Conservation (phyloP, 2,113 vertebrate species). For the Nanorana parkeri region DNA sequence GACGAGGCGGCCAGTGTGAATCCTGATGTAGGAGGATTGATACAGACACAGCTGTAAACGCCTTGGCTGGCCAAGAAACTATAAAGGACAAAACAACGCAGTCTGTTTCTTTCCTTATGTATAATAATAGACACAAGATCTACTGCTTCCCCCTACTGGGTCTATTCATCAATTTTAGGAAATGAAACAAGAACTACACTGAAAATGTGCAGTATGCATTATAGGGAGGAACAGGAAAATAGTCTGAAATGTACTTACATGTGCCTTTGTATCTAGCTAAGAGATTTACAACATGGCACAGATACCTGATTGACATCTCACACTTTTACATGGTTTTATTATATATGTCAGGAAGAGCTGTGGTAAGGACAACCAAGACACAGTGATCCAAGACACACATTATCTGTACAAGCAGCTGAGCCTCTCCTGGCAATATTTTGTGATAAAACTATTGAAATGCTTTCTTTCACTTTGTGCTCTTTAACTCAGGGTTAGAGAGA, state of each 20-base stretch:
- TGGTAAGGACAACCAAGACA: no score
- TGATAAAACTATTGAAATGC: no score
- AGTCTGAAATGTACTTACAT: not conserved
- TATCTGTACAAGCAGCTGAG: no score
- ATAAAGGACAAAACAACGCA: not conserved
- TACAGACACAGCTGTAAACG: not conserved
- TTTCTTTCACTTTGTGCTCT: no score
- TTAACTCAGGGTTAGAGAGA: no score
- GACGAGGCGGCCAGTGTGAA: not conserved
- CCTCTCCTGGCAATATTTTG: no score
- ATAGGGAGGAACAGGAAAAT: not conserved
- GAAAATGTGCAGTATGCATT: constrained; percentile 11
- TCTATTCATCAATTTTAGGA: constrained; percentile 14
- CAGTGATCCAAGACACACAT: no score
- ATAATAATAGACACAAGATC: constrained; percentile 28
- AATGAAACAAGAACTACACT: constrained; percentile 23
- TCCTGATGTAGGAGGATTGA: constrained; percentile 20
- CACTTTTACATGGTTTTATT: no score
- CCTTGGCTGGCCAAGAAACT: not conserved
- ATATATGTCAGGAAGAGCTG: no score
- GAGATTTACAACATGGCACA: not conserved
- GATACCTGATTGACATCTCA: no score
- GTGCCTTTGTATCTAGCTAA: not conserved
- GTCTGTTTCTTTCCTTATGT: constrained; percentile 24
- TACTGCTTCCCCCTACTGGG: not conserved